Base-by-base conservation (phyloP, 2,888 invertebrate species). In the Hypolimnas misippus region DNA sequence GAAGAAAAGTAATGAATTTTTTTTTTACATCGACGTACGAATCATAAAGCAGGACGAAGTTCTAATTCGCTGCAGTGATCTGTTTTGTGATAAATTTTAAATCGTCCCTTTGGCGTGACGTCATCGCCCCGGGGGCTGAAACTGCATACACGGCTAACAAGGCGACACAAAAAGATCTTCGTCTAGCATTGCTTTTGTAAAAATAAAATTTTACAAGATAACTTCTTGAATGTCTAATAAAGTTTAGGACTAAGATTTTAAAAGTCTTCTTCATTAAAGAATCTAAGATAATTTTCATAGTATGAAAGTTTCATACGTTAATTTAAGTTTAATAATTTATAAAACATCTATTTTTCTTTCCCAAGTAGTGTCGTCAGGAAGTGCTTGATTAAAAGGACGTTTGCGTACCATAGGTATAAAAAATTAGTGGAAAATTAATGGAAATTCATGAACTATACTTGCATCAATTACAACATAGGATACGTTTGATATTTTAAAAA, bases 111-210 rank as follows among this genome's bases (percentile, higher is more conserved):
- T 29, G 25, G 14, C 29, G 49, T 14, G 49, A 49, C 49, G 49
- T 49, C 49, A 49, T 49, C 29, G 49, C 29, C 29, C 25, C 49
- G 12, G 49, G 49, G 49, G 25, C n/a, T 49, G 29, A 21, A 19
- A 21, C 44, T 46, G 44, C 21, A 46, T 21, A 21, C 49, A 49
- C 49, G 8, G 29, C 49, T 49, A 49, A 49, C 49, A 29, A 49
- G 25, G 14, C 19, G 49, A 49, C 25, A 49, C 44, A 46, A 46
- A 49, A 14, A 7, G 14, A 7, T 14, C 29, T 14, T n/a, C 25
- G 49, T 49, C 25, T 25, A 14, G 29, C 29, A 21, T 10, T 21
- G 44, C 14, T 49, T 49, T 49, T 25, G 25, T 14, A 29, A 25
- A 0, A 14, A 25, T 7, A 49, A 21, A 44, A 8, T 5, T 46